phyloP scores from a whole-genome alignment of 1,140 invertebrate genomes.

The Hirudo medicinalis region DNA sequence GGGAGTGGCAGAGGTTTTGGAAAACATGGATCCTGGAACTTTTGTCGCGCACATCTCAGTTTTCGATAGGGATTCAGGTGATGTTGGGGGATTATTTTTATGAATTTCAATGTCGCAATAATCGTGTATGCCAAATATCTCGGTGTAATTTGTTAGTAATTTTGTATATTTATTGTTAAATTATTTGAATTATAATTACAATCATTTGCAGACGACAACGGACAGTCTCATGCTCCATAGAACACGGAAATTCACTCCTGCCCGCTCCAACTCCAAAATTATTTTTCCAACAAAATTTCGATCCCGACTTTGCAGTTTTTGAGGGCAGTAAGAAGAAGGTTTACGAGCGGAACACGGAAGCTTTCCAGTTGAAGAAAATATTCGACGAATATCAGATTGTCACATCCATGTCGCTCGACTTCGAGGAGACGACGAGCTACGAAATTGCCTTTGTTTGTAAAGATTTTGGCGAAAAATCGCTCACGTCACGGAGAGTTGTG shows the following conservation, averaged over 20 bases:
- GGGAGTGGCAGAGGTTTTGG: constrained; percentile 14
- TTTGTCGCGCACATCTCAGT: constrained; percentile 23
- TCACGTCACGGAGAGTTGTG: constrained; percentile 72
- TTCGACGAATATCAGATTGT: constrained; percentile 21
- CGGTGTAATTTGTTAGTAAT: too few species aligned
- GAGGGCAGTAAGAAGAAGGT: not conserved
- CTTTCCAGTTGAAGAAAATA: constrained; percentile 19
- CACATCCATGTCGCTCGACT: constrained; percentile 49
- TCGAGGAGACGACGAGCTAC: constrained; percentile 68
- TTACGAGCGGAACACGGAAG: not conserved
- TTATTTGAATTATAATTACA: not conserved
- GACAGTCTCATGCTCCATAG: constrained; percentile 15
- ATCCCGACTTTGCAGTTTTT: not conserved
- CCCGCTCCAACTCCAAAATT: not conserved
- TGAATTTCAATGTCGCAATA: not conserved
- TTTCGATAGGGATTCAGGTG: constrained; percentile 16
- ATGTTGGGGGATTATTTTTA: not conserved
- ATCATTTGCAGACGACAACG: constrained; percentile 4
- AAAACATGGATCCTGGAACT: constrained; percentile 17
- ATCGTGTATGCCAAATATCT: too few species aligned
- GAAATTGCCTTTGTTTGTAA: constrained; percentile 71
- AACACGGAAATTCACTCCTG: not conserved
- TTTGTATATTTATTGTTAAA: too few species aligned
- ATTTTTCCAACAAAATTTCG: not conserved
- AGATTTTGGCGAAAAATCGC: constrained; percentile 58